A percentile compares a stretch with the other conserved stretches of the same genome.
phyloP scores from a whole-genome alignment of 2,888 invertebrate species.

The Lasioglossum marginatum region DNA sequence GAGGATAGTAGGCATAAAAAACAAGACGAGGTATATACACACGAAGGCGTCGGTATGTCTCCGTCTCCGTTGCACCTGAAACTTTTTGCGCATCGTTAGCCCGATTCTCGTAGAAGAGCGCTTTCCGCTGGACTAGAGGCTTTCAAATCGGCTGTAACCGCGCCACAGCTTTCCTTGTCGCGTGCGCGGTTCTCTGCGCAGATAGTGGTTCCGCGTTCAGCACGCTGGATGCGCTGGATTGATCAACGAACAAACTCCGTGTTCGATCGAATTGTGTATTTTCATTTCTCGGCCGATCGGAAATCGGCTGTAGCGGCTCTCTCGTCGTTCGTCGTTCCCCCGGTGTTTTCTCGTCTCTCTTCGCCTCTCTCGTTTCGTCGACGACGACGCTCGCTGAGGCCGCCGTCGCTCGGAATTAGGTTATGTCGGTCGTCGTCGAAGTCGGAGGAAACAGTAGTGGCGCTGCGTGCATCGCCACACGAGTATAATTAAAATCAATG shows the following conservation, averaged over 20 bases:
- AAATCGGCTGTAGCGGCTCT: not conserved
- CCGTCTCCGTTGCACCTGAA: slow-evolving; percentile 29
- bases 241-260: not conserved
- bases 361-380: not conserved
- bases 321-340: not conserved
- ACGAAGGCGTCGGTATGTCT: not conserved
- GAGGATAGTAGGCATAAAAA: slow-evolving; percentile 16
- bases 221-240: slow-evolving; percentile 6
- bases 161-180: slow-evolving; percentile 32
- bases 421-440: slow-evolving; percentile 43
- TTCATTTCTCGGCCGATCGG: not conserved
- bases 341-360: not conserved
- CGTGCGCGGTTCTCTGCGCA: slow-evolving; percentile 58
- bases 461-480: slow-evolving; percentile 70
- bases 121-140: slow-evolving; percentile 17
- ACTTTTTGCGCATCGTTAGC: slow-evolving; percentile 51
- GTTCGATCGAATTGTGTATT: not conserved
- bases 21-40: not conserved
- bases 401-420: slow-evolving; percentile 39
- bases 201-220: slow-evolving; percentile 33
- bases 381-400: not conserved
- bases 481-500: slow-evolving; percentile 80
- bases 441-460: slow-evolving; percentile 64
- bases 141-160: slow-evolving; percentile 60
- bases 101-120: slow-evolving; percentile 29